These are phyloP conservation scores for Plecturocebus donacophilus DNA, from an alignment of 2,113 vertebrate species.

Conservation along the genomic window DNA sequence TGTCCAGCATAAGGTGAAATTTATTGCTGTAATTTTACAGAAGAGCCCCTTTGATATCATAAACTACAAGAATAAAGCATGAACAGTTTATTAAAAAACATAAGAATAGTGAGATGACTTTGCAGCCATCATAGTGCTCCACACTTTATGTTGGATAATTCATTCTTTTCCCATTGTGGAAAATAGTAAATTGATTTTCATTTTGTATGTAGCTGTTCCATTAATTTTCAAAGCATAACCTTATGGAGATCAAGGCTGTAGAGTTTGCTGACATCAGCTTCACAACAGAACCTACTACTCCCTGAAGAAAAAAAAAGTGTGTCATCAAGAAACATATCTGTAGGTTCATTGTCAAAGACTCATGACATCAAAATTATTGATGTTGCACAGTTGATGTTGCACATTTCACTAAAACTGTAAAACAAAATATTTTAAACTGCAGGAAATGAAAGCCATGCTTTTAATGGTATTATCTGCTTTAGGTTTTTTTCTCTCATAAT, in stretches of 20 bases:
- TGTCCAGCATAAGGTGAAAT: conserved; percentile 78
- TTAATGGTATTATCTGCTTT: conserved; percentile 64
- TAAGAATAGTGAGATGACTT: conserved; percentile 83
- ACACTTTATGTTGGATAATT: conserved; percentile 73
- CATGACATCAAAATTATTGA: conserved; percentile 69
- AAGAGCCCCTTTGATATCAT: conserved; percentile 76
- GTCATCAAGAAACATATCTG: conserved; percentile 78
- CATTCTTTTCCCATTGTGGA: not conserved
- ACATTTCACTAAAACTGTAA: conserved; percentile 75
- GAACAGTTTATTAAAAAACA: conserved; percentile 85
- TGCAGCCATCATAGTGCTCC: conserved; percentile 66
- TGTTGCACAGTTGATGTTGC: conserved; percentile 66
- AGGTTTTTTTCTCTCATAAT: not conserved
- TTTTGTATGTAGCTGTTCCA: conserved; percentile 78
- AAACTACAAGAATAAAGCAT: conserved; percentile 80
- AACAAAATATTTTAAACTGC: conserved; percentile 70
- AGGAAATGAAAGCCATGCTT: conserved; percentile 59
- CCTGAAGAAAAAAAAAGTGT: conserved; percentile 73
- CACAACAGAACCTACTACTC: conserved; percentile 70
- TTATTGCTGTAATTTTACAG: conserved; percentile 83
- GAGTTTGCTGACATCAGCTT: conserved; percentile 82
- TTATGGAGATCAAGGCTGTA: conserved; percentile 73
- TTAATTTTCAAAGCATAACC: conserved; percentile 83
- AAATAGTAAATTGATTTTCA: conserved; percentile 81
- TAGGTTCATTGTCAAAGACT: conserved; percentile 76